Percentiles rank a stretch among this genome's conserved stretches.
Conservation (phyloP, 2,797 vertebrate genomes). For the Anabas testudineus region DNA sequence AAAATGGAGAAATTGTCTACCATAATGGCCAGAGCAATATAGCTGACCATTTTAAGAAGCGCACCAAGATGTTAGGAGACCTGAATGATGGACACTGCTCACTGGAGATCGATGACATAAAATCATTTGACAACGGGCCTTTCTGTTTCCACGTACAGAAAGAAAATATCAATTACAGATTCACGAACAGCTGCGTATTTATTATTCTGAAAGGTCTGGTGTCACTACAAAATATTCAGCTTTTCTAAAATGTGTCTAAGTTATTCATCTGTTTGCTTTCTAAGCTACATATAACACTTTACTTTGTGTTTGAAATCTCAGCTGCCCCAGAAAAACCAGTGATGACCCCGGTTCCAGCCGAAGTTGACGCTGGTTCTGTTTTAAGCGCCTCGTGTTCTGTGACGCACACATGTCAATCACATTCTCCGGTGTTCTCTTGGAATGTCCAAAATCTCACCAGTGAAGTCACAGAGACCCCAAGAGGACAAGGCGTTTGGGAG, state of each 20-base stretch:
- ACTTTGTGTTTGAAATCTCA: constrained; percentile 34
- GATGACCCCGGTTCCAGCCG: constrained; percentile 59
- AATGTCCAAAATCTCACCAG: constrained; percentile 46
- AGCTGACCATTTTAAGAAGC: constrained; percentile 71
- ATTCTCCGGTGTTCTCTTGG: constrained; percentile 74
- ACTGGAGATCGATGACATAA: constrained; percentile 74
- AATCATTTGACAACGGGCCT: constrained; percentile 75
- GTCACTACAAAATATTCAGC: background rate
- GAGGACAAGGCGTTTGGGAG: constrained; percentile 57
- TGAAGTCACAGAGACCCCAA: constrained; percentile 26
- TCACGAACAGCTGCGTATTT: constrained; percentile 79
- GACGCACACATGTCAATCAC: constrained; percentile 71
- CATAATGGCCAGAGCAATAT: constrained; percentile 60
- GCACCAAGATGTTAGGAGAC: constrained; percentile 69
- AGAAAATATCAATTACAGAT: constrained; percentile 38
- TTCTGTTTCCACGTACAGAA: constrained; percentile 76
- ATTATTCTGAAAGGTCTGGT: constrained; percentile 71
- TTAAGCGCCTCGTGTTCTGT: constrained; percentile 72
- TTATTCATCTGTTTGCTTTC: background rate
- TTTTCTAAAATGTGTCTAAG: background rate
- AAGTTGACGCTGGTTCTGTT: constrained; percentile 59
- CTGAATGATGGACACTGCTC: constrained; percentile 67
- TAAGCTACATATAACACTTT: background rate
- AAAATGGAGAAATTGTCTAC: constrained; percentile 52
- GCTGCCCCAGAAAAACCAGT: constrained; percentile 68